Evolutionary conservation across 1,140 invertebrate species (phyloP), one percentile per base, ranked within the genome.

Genomic region (Lepidurus packardi): DNA sequence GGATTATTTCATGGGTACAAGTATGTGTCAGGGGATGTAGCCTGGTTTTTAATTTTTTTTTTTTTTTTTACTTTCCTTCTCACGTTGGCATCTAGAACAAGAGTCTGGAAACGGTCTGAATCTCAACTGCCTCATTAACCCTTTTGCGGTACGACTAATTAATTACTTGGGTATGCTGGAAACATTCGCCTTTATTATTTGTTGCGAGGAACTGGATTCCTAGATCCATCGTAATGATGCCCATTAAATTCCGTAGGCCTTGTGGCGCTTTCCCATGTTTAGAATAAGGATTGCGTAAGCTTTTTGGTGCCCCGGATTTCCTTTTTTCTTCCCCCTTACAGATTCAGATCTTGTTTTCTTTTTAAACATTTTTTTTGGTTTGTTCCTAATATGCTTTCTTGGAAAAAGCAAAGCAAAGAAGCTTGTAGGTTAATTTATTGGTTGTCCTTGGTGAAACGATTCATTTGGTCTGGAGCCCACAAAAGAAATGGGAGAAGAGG

Each of bases 71-170:
- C 10, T n/a, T 21, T 65, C 21, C 21, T 16, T 7, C 53, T 21
- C 21, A 7, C 53, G 16, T 13, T n/a, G 13, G 21, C 53, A 65
- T 65, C 53, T 21, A 16, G 53, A 65, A 65, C 53, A 65, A 13
- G 53, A 65, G 53, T 21, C 53, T 13, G 53, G 53, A 21, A 65
- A 16, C 21, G 53, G 53, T 65, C 53, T 65, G 53, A 65, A 65
- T 65, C 53, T 65, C 53, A 65, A 65, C 13, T 65, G 53, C n/a
- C n/a, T 65, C 53, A 65, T 65, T 65, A 65, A 65, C 53, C 53
- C 53, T 65, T 21, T 34, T 9, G 53, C 6, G 53, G 6, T 11
- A 65, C 53, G 53, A 65, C 53, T 65, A 65, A 65, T 65, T 65
- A 65, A 65, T 65, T 65, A 65, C 53, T 65, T 65, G 53, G 53